Percentiles rank a stretch among this genome's conserved stretches.
These are phyloP conservation scores for Falco peregrinus DNA, from an alignment of 2,797 vertebrate species.

Conservation along the genomic window DNA sequence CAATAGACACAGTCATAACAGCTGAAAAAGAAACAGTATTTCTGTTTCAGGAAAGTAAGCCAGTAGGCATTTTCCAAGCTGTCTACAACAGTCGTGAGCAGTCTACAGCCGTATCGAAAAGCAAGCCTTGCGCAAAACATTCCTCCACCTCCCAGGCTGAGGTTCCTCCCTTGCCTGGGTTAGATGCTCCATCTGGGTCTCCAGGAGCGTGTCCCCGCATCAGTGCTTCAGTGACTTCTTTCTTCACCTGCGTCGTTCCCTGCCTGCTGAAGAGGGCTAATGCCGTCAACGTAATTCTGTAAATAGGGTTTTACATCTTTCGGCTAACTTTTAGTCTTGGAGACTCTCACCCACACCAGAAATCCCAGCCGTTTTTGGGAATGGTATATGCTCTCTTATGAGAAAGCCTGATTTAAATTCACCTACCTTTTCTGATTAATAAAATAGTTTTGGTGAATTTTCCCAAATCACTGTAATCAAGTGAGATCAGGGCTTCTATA, in stretches of 20 bases:
- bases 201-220: not conserved
- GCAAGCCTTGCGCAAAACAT: not conserved
- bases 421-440: not conserved
- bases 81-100: not conserved
- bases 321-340: not conserved
- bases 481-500: not conserved
- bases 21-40: conserved; percentile 6
- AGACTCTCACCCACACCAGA: not conserved
- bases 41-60: not conserved
- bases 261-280: not conserved
- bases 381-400: rapidly evolving
- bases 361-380: not conserved
- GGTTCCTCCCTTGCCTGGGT: not conserved
- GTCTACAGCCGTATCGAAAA: not conserved
- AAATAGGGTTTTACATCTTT: not conserved
- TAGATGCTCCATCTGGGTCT: not conserved
- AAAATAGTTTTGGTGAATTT: not conserved
- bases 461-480: not conserved
- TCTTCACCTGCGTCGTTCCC: not conserved
- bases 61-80: conserved; percentile 9
- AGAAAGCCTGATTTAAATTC: not conserved
- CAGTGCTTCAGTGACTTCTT: not conserved
- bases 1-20: conserved; percentile 38
- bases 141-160: not conserved
- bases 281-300: not conserved